Evolutionary conservation across 92 coral and sea anemone species (phyloP).

Genomic region (Montipora capitata): DNA sequence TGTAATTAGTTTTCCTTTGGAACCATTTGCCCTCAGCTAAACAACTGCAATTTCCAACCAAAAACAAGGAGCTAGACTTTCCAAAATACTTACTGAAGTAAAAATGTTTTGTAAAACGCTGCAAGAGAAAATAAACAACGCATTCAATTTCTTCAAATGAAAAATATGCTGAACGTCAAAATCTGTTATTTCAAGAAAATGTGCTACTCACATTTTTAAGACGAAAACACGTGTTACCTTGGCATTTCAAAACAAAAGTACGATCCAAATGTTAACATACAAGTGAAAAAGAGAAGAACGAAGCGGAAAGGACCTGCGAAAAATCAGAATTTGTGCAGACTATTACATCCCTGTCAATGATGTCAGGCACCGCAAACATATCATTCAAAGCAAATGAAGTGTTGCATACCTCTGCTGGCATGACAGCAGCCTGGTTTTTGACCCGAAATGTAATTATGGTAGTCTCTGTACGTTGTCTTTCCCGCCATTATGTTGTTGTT

Average conservation of each 20-base stretch:
- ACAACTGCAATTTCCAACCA: too few species aligned
- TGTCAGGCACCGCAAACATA: background rate
- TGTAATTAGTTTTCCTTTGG: too few species aligned
- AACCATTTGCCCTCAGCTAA: too few species aligned
- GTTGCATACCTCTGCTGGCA: slow-evolving; percentile 65
- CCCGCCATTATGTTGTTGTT: slow-evolving; percentile 16
- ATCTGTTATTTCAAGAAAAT: too few species aligned
- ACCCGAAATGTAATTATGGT: slow-evolving; percentile 40
- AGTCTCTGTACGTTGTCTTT: background rate
- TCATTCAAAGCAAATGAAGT: background rate
- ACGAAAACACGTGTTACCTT: slow-evolving; percentile 57
- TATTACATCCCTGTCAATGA: background rate
- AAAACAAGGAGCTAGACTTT: too few species aligned
- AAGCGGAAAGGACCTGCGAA: slow-evolving; percentile 78
- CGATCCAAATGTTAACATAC: slow-evolving; percentile 89
- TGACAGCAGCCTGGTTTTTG: slow-evolving; percentile 63
- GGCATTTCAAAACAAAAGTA: slow-evolving; percentile 96
- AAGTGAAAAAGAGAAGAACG: slow-evolving; percentile 84
- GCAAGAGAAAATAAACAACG: slow-evolving; percentile 10
- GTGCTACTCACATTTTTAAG: background rate
- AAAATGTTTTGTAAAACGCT: slow-evolving; percentile 86
- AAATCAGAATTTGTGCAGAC: background rate
- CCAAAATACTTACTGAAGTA: slow-evolving; percentile 70
- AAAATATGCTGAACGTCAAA: too few species aligned
- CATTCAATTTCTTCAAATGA: background rate